phyloP scores from a whole-genome alignment of 2,888 invertebrate genomes.

The Aphrophora alni region DNA sequence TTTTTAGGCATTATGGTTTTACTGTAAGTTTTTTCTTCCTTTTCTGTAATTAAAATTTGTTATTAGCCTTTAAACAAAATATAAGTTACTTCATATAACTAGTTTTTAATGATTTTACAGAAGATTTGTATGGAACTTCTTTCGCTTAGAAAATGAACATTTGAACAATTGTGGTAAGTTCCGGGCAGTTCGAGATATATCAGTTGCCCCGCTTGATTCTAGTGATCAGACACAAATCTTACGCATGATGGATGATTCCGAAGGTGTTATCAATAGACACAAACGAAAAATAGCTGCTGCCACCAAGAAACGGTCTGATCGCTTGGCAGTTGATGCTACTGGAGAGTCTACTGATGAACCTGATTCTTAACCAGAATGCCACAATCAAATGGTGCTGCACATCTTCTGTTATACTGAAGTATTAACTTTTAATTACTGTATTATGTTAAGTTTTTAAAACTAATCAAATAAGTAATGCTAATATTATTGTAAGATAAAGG shows the following conservation, averaged over 20 bases:
- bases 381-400: background rate
- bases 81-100: too few species aligned
- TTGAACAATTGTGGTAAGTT: slow-evolving; percentile 99
- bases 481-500: too few species aligned
- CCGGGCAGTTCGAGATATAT: slow-evolving; percentile 97
- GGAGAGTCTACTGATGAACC: slow-evolving; percentile 52
- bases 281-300: slow-evolving; percentile 59
- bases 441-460: background rate
- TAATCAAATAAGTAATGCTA: background rate
- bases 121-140: slow-evolving; percentile 99
- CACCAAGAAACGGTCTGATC: slow-evolving; percentile 22
- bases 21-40: too few species aligned
- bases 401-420: background rate
- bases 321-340: slow-evolving; percentile 25
- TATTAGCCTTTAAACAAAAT: too few species aligned
- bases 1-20: too few species aligned
- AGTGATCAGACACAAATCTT: slow-evolving; percentile 90
- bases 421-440: too few species aligned
- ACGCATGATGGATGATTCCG: slow-evolving; percentile 94
- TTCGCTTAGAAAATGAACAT: slow-evolving; percentile 99
- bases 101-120: slow-evolving; percentile 62
- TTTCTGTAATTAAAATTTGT: too few species aligned
- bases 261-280: slow-evolving; percentile 81
- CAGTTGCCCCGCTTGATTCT: slow-evolving; percentile 91
- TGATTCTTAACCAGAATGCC: background rate